Conservation (phyloP, 2,113 vertebrate species). For the Podarcis muralis region DNA sequence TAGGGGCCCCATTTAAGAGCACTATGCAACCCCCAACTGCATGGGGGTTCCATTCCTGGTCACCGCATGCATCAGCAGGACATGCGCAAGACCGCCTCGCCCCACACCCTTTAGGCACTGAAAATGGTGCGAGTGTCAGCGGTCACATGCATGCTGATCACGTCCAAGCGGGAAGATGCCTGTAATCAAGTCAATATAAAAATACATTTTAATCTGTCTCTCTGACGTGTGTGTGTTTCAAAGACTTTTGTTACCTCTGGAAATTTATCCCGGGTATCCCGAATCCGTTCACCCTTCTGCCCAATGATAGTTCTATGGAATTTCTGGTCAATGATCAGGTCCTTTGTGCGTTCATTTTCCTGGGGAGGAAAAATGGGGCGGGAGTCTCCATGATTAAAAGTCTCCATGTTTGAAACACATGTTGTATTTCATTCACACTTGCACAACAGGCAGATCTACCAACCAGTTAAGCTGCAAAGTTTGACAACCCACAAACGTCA, state of each 20-base stretch:
- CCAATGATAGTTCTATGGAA: constrained; percentile 99
- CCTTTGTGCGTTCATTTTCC: constrained; percentile 99
- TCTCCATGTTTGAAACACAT: not conserved
- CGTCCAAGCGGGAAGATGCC: too few relatives aligned
- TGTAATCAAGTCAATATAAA: not conserved
- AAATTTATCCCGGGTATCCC: constrained; percentile 97
- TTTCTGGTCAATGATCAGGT: constrained; percentile 97
- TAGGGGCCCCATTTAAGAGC: not conserved
- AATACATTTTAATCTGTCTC: not conserved
- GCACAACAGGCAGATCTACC: not conserved
- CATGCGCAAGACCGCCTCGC: too few relatives aligned
- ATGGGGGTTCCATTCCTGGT: too few relatives aligned
- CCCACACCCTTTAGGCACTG: too few relatives aligned
- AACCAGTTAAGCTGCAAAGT: not conserved
- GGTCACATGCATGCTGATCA: too few relatives aligned
- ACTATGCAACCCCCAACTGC: too few relatives aligned
- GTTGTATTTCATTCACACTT: not conserved
- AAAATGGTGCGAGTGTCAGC: too few relatives aligned
- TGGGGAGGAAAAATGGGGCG: constrained; percentile 51
- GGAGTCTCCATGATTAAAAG: not conserved
- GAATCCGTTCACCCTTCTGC: constrained; percentile 97
- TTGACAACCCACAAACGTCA: not conserved
- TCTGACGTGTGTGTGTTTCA: not conserved
- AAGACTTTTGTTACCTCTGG: constrained; percentile 82
- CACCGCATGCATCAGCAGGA: too few relatives aligned